phyloP scores from a whole-genome alignment of 2,888 invertebrate species.

The Teinopalpus imperialis region DNA sequence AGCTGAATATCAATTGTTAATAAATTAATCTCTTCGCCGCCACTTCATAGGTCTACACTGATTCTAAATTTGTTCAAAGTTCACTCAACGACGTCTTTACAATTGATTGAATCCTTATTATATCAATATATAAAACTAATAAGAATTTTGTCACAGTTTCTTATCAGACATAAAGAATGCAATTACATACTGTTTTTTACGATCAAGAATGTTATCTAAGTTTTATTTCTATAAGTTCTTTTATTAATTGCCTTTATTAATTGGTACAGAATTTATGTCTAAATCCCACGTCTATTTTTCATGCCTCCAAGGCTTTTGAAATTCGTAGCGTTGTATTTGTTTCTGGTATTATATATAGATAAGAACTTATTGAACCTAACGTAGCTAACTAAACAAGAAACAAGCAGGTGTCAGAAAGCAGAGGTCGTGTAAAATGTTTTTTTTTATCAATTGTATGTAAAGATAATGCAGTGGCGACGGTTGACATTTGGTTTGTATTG shows the following conservation, averaged over 20 bases:
- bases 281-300: background rate
- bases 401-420: background rate
- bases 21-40: too few species aligned
- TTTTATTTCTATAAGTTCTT: background rate
- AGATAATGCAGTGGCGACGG: too few species aligned
- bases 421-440: too few species aligned
- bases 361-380: too few species aligned
- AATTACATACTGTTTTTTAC: background rate
- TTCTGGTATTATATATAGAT: too few species aligned
- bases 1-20: too few species aligned
- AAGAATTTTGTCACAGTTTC: constrained; percentile 3
- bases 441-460: background rate
- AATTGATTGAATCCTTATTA: too few species aligned
- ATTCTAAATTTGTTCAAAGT: too few species aligned
- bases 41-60: too few species aligned
- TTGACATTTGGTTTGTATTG: too few species aligned
- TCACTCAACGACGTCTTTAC: too few species aligned
- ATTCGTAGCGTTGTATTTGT: background rate
- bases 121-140: too few species aligned
- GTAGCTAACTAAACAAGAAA: background rate
- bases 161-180: background rate
- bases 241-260: background rate
- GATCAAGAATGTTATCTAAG: background rate
- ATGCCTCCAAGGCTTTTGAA: constrained; percentile 5
- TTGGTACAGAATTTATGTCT: constrained; percentile 16